A percentile compares a stretch with the other conserved stretches of the same genome.
phyloP scores from a whole-genome alignment of 2,888 invertebrate species.

The Torymus aiolomorphi region DNA sequence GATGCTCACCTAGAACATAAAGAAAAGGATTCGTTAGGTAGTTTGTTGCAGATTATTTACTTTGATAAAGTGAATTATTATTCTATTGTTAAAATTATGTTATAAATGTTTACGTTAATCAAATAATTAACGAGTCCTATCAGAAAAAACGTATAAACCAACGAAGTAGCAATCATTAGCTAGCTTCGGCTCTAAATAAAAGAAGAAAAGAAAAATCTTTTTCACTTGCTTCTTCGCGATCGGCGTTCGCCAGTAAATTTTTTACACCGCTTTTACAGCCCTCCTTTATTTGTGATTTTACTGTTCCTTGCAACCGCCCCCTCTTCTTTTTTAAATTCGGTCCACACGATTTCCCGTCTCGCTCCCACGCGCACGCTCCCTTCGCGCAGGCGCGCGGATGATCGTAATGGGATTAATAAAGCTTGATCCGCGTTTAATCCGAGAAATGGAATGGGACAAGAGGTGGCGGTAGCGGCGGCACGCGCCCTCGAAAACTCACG shows the following conservation, averaged over 20 bases:
- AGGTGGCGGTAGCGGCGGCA: conserved; percentile 49
- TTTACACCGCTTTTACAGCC: conserved; percentile 19
- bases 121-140: no score
- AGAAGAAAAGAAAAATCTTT: neutral
- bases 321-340: conserved; percentile 17
- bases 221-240: neutral
- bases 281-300: conserved; percentile 23
- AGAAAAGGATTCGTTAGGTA: conserved; percentile 13
- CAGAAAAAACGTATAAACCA: no score
- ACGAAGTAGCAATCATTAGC: conserved; percentile 4
- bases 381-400: conserved; percentile 36
- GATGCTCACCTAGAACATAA: conserved; percentile 48
- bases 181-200: no score
- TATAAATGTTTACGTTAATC: no score
- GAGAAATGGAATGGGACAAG: conserved; percentile 48
- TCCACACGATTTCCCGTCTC: conserved; percentile 23
- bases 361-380: neutral
- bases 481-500: conserved; percentile 60
- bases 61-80: no score
- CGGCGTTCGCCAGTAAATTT: conserved; percentile 37
- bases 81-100: no score
- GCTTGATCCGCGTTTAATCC: conserved; percentile 63
- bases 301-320: neutral
- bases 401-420: conserved; percentile 69
- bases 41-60: neutral